Percentiles rank a stretch among this genome's conserved stretches.
These are phyloP conservation scores for Stomorhina lunata DNA, from an alignment of 2,888 invertebrate species.

Conservation along the genomic window DNA sequence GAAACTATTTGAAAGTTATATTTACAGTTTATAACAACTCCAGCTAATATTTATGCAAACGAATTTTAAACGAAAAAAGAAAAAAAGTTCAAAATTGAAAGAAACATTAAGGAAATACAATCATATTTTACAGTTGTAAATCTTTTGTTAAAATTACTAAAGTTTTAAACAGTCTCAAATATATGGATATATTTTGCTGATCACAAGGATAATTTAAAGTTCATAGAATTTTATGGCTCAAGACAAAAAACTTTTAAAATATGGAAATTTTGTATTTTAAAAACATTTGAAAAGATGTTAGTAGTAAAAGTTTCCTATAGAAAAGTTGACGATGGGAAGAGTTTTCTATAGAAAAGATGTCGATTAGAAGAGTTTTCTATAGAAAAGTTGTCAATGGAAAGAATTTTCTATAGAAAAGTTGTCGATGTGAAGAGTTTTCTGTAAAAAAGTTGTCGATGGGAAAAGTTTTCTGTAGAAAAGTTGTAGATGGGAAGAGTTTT, in stretches of 20 bases:
- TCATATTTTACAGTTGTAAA: conserved; percentile 43
- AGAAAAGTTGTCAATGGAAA: no score
- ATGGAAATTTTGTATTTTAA: background rate
- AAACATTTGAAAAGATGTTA: no score
- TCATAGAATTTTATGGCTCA: background rate
- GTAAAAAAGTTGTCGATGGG: no score
- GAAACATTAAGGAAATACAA: background rate
- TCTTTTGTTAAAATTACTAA: conserved; percentile 44
- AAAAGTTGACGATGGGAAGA: no score
- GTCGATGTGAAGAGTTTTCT: no score
- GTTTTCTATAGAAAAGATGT: no score
- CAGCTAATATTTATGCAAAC: conserved; percentile 55
- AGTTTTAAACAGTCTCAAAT: conserved; percentile 35
- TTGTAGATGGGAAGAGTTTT: no score
- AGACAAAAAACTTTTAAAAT: background rate
- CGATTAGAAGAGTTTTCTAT: no score
- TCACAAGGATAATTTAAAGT: background rate
- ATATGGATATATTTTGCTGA: no score
- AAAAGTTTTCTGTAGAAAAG: no score
- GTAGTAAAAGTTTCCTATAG: no score
- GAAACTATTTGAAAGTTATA: conserved; percentile 54
- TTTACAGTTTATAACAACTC: conserved; percentile 60
- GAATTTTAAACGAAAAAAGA: background rate
- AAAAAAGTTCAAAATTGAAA: background rate
- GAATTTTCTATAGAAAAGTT: no score